Conservation (phyloP, 2,797 vertebrate genomes). For the Kryptopterus vitreolus region DNA sequence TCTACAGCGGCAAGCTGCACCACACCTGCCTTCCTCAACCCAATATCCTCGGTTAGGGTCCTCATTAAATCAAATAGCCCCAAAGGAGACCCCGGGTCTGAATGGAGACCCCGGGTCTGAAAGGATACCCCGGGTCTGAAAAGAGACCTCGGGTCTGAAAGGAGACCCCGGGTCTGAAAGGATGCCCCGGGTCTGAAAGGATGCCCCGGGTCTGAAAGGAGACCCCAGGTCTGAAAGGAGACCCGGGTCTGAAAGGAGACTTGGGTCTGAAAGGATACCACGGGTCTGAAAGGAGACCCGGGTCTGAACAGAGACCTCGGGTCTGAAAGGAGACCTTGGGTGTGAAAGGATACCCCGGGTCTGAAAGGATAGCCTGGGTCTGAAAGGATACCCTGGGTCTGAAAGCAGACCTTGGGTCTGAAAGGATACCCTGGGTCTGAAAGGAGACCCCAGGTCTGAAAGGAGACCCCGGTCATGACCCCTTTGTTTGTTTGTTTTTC, state of each 20-base stretch:
- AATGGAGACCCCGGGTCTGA: too few species aligned
- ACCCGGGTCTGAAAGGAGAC: not conserved
- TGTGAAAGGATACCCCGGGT: not conserved
- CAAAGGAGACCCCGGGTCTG: not conserved
- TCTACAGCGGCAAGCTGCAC: conserved; percentile 97
- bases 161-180: too few species aligned
- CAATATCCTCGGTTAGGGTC: conserved; percentile 69
- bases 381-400: not conserved
- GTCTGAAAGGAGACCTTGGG: too few species aligned
- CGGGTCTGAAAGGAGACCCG: too few species aligned
- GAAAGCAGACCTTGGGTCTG: not conserved
- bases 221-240: not conserved
- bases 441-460: too few species aligned
- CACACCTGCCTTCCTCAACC: conserved; percentile 83
- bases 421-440: not conserved
- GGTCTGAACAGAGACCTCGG: too few species aligned
- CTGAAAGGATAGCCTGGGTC: not conserved
- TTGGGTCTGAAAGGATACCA: not conserved
- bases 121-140: too few species aligned
- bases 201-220: not conserved
- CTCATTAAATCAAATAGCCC: not conserved
- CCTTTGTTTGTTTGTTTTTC: not conserved
- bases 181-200: not conserved
- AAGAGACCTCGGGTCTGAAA: too few species aligned
- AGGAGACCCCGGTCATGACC: too few species aligned